Base-by-base conservation (phyloP, 2,113 vertebrate genomes). In the Ameiurus melas region DNA sequence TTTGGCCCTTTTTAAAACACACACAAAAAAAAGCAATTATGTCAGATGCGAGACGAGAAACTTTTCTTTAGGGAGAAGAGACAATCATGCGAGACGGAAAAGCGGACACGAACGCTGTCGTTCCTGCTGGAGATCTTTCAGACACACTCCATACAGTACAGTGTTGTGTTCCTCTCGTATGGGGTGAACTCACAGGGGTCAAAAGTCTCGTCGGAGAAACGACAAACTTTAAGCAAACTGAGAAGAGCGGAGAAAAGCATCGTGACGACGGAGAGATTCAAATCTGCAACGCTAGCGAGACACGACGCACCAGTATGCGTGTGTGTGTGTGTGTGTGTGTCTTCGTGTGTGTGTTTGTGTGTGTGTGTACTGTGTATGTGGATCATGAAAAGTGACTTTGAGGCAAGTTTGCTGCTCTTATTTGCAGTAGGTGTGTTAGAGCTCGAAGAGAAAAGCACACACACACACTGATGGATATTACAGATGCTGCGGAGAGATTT, bases 121-220 rank as follows among this genome's bases (percentile, higher is more conserved):
- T 36, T 73, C 5, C 25, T 62, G 39, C 47, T 39, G 43, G 58
- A 84, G 71, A 30, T 10, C 13, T 53, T 88, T 84, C 22, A 66
- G 86, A 84, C 39, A 30, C 51, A 25, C 33, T n/a, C 13, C 71
- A 55, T 25, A 36, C 27, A 51, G n/a, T 4, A 36, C 14, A 51
- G n/a, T 4, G 3, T 20, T 10, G 53, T 58, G 16, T 58, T 81
- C 39, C 47, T 36, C 9, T 1, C 8, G 30, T 79, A 86, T 73
- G 79, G 86, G 85, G 27, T 77, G 70, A 89, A 87, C 87, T 89
- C 89, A 83, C 6, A 16, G 19, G 68, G 86, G 83, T 90, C 84
- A 82, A 66, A 68, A 77, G 64, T 36, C 5, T 62, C 4, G 64
- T 66, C 43, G 13, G 53, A 78, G 55, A 55, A 73, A 47, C 43